Conservation (phyloP, 2,888 invertebrate genomes). For the Diogma glabrata region DNA sequence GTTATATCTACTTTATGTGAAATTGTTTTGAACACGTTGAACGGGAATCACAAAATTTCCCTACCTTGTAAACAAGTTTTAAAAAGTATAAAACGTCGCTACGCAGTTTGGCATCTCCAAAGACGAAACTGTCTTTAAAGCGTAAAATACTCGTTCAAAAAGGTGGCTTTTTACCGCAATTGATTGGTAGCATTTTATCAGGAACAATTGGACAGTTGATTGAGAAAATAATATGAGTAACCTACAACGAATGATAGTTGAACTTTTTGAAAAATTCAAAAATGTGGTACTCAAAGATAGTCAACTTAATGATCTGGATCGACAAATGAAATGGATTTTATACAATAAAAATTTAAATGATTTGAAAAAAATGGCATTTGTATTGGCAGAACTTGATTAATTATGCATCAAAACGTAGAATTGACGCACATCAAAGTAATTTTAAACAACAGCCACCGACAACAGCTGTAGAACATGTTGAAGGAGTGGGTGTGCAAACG, state of each 20-base stretch:
- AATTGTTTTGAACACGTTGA: background rate
- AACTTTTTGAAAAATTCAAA: slow-evolving; percentile 6
- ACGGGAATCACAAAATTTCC: background rate
- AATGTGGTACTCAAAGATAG: background rate
- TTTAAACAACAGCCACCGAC: no score
- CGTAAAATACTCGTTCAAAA: slow-evolving; percentile 9
- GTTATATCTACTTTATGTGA: background rate
- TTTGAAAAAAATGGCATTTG: slow-evolving; percentile 9
- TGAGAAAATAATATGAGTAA: background rate
- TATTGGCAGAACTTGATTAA: slow-evolving; percentile 7
- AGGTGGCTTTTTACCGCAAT: slow-evolving; percentile 10
- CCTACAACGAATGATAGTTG: slow-evolving; percentile 8
- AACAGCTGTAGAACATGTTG: background rate
- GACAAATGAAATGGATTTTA: slow-evolving; percentile 8
- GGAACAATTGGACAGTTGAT: slow-evolving; percentile 9
- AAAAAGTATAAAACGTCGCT: slow-evolving; percentile 1
- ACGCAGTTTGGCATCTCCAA: background rate
- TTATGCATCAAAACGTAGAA: background rate
- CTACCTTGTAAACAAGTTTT: no score
- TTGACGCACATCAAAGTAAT: background rate
- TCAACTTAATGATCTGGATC: background rate
- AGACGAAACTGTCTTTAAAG: background rate
- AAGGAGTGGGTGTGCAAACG: background rate
- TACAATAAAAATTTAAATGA: slow-evolving; percentile 1
- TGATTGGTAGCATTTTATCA: slow-evolving; percentile 9